Base-by-base conservation (phyloP, 1,140 invertebrate species). In the Caerostris extrusa region DNA sequence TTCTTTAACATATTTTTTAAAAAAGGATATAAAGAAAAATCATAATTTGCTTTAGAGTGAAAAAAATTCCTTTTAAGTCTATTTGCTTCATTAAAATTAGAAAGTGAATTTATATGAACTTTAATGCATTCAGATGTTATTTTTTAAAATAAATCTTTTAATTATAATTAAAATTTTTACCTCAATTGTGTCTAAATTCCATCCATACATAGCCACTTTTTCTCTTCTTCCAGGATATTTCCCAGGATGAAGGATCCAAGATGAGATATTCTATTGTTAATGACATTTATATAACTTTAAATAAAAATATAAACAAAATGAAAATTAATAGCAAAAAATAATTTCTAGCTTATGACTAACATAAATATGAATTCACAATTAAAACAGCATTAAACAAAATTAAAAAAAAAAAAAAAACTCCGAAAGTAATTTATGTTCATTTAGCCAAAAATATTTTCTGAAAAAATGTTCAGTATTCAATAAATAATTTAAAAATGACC, bases 151-250 rank as follows among this genome's bases (percentile, higher is more conserved):
- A 34, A 64, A 64, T 64, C 17, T 64, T 14, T 64, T 64, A 14
- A 64, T 17, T 64, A 3, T 17, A 64, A 64, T 64, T 64, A 10
- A 64, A 17, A 14, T 64, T 64, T 50, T 67, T n/a, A 89, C 87
- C n/a, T 67, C 34, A 81, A 81, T 60, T 12, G 53, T 3, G 56
- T 83, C 77, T 34, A 91, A 83, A 55, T 91, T 58, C 90, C 85
- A 93, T 17, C 93, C 93, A 90, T 81, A 81, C n/a, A 94, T 7
- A 34, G 87, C 87, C n/a, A 94, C n/a, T n/a, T 77, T 89, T 14
- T 83, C 8, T 69, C 93, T 89, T 34, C 69, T 55, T 14, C 67
- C 87, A 19, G 69, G 58, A n/a, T 90, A 90, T 10, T 61, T 64
- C 17, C 53, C 7, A 5, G 93, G 93, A 34, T 94, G 5, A 7